Evolutionary conservation across 2,113 vertebrate genomes (phyloP).

Genomic region (Leptobrachium ailaonicum): DNA sequence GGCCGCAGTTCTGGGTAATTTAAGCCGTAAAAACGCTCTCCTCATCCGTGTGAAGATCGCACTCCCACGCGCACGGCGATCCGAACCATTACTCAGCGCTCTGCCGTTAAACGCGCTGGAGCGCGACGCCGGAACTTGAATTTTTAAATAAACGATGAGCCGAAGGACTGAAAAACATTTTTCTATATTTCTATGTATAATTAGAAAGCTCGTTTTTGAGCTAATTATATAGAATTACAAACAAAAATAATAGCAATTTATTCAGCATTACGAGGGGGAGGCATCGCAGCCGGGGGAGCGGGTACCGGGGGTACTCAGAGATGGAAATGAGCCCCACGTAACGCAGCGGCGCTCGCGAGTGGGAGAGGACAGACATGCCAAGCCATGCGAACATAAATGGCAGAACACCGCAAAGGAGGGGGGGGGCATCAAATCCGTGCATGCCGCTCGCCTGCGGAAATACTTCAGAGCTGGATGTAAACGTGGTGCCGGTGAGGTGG

Average conservation of each 20-base stretch:
- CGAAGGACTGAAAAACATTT: background rate
- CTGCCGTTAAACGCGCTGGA: background rate
- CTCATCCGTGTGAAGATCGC: background rate
- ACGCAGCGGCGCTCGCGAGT: background rate
- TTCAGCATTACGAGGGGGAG: background rate
- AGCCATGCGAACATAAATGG: background rate
- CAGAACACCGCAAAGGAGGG: background rate
- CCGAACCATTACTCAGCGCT: background rate
- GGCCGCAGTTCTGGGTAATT: constrained; percentile 13
- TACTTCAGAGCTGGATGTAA: too few relatives aligned
- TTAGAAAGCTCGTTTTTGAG: constrained; percentile 8
- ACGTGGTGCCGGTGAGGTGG: too few relatives aligned
- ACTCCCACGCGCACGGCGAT: background rate
- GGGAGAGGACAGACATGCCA: background rate
- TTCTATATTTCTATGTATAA: constrained; percentile 10
- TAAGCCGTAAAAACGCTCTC: constrained; percentile 2
- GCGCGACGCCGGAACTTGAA: background rate
- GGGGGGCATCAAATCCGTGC: too few relatives aligned
- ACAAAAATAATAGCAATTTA: background rate
- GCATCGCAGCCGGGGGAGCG: background rate
- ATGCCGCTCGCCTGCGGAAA: too few relatives aligned
- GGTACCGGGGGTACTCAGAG: background rate
- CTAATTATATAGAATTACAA: constrained; percentile 12
- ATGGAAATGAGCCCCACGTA: background rate
- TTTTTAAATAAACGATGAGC: constrained; percentile 4